Evolutionary conservation across 2,888 invertebrate genomes (phyloP), one percentile per base, ranked within the genome.

Genomic region (Crematogaster levior): DNA sequence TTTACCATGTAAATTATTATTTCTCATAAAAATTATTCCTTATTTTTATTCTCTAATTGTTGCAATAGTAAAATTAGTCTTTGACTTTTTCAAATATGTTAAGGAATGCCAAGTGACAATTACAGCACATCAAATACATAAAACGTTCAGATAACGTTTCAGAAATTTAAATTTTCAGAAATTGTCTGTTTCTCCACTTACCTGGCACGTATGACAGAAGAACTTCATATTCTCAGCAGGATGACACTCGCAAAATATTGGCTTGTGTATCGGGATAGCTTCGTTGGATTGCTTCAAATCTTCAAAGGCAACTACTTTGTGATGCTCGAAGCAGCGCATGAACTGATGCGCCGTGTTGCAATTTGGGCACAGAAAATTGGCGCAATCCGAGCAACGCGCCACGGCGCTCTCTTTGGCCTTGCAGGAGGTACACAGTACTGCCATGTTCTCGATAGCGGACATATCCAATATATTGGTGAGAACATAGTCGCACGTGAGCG

Each of bases 261-360:
- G 98, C 94, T 98, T 98, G 93, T 98, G 98, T 88, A 98, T 97
- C 74, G 97, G 97, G 87, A 98, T 95, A 91, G 97, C 97, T 93
- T 97, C 97, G 91, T 97, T 97, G 87, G 97, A 97, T 91, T 96
- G 96, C 91, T 97, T 96, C 93, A 98, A 95, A 90, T 98, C 98
- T 92, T 98, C 98, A 93, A 99, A 97, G 60, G 97, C 97, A 74
- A 98, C 97, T 53, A 98, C 98, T 94, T 97, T 96, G 94, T 99
- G 99, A 92, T 98, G 98, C 95, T 99, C 99, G 94, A 99, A 99
- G 95, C 99, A 98, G 89, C 98, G 96, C 99, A 99, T 99, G 93
- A 97, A 98, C 94, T 98, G 97, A 95, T 99, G 99, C 82, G 99
- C 99, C 56, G 98, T 98, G 92, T 98, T 98, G 95, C 99, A 99